Evolutionary conservation across 2,797 vertebrate species (phyloP), one percentile per base, ranked within the genome.

Genomic region (Furcifer pardalis): DNA sequence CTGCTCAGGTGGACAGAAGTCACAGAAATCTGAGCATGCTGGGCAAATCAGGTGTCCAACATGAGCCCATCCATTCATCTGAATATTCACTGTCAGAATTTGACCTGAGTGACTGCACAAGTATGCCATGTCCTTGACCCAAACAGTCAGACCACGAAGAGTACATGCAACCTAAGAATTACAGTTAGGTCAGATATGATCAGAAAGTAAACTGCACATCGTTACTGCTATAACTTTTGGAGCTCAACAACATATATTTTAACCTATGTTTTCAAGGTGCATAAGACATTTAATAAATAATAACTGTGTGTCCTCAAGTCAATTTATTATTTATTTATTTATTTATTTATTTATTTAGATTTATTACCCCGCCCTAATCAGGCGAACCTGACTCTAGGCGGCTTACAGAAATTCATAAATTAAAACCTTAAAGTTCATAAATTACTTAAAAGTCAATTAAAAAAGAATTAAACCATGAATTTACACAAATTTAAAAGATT

Each of bases 41-140:
- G 98, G 98, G 86, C 98, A 99, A 69, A 99, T 74, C 15, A 99
- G 97, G 82, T 97, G 97, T 13, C 98, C 98, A 21, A 95, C 93
- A 0, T 99, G 97, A 7, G 98, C 93, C 98, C 98, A 99, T 91
- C 95, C 96, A 0, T 95, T 97, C 94, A 97, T 94, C 73, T 96
- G 96, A 68, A 98, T 96, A 81, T 97, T 97, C 87, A 99, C 94
- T 0, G 95, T 95, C 66, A 99, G 90, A 4, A 97, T 96, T 93
- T 99, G 98, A 27, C 97, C 97, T 0, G 94, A 95, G 44, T 91
- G 96, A n/a, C 94, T 93, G 86, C 98, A 99, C 72, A 94, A 89
- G 92, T 97, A 98, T 0, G n/a, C 94, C 0, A 92, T 95, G 35
- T 97, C 96, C 94, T 97, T 97, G 52, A 99, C 97, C 95, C 96